Evolutionary conservation across 2,113 vertebrate species (phyloP), one percentile per base, ranked within the genome.

Genomic region (Hippocampus barbouri): DNA sequence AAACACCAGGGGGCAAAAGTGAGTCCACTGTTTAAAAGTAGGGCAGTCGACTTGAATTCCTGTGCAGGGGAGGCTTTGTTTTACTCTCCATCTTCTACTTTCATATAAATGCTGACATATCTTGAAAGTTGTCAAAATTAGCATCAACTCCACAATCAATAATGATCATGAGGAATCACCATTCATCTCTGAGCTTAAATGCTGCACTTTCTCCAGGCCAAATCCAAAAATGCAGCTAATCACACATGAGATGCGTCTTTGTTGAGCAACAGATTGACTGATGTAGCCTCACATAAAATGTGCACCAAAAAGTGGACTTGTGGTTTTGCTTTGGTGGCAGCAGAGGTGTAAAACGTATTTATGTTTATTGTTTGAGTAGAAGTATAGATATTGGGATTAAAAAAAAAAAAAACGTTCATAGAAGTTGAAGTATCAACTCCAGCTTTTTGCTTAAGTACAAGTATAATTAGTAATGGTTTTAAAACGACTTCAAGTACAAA

Each of bases 1-100:
- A 15, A 57, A 78, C 86, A 78, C 54, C 82, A 89, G 89, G 81
- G 27, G 87, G 83, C 79, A 64, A 20, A 78, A 79, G 66, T 51
- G 76, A 88, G 83, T 79, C 14, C 0, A 0, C 1, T 43, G 27
- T 1, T 1, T 49, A 34, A 87, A 90, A 89, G 88, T 89, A 88
- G 86, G 86, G 60, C 86, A 88, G 73, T 75, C 68, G 73, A 25
- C 30, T 4, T 57, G 66, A 70, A 70, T 65, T 53, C 75, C 41
- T 69, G 69, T 74, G 43, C 79, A 80, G 70, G 80, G 77, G 75
- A 27, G 56, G 23, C 56, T 73, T 81, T 65, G 47, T 74, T 85
- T 82, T 54, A 38, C 63, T 84, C 68, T 76, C 65, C 71, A 64
- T 75, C 60, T 38, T 73, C 54, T 67, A 49, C 68, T 75, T 72